Conservation (phyloP, 2,888 invertebrate species). For the Unio pictorum region DNA sequence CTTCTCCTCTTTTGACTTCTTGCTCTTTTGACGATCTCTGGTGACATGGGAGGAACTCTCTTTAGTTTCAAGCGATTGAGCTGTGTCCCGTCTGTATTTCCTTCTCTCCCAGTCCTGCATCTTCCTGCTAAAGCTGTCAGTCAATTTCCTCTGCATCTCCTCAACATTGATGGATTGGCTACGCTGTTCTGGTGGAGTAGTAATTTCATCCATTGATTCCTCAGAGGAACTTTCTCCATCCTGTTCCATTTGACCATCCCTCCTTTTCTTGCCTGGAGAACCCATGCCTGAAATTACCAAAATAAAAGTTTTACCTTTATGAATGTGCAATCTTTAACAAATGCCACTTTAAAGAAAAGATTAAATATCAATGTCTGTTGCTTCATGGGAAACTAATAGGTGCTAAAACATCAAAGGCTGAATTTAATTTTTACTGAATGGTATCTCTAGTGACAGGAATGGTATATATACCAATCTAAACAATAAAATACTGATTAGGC, state of each 20-base stretch:
- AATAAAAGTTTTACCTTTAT: background rate
- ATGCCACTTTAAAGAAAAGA: too few relatives aligned
- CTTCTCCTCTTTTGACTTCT: constrained; percentile 52
- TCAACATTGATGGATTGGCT: constrained; percentile 63
- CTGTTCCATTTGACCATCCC: constrained; percentile 27
- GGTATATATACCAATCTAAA: too few relatives aligned
- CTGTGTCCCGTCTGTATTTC: constrained; percentile 54
- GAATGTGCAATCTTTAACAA: too few relatives aligned
- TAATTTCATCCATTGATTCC: constrained; percentile 35
- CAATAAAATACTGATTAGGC: too few relatives aligned
- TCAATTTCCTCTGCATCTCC: constrained; percentile 76
- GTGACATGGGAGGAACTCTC: constrained; percentile 21
- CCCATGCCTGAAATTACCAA: constrained; percentile 8
- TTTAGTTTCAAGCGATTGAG: constrained; percentile 44
- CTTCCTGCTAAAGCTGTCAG: constrained; percentile 88
- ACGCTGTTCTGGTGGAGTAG: constrained; percentile 18
- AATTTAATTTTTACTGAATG: too few relatives aligned
- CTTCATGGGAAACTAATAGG: too few relatives aligned
- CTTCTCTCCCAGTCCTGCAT: constrained; percentile 85
- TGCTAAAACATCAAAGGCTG: too few relatives aligned
- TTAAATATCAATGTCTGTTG: too few relatives aligned
- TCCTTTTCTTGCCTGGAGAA: constrained; percentile 17
- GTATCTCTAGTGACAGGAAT: too few relatives aligned
- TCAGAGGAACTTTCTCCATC: constrained; percentile 35
- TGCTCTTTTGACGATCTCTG: constrained; percentile 45